A percentile compares a stretch with the other conserved stretches of the same genome.
phyloP scores from a whole-genome alignment of 2,113 vertebrate genomes.

The Mastomys coucha region DNA sequence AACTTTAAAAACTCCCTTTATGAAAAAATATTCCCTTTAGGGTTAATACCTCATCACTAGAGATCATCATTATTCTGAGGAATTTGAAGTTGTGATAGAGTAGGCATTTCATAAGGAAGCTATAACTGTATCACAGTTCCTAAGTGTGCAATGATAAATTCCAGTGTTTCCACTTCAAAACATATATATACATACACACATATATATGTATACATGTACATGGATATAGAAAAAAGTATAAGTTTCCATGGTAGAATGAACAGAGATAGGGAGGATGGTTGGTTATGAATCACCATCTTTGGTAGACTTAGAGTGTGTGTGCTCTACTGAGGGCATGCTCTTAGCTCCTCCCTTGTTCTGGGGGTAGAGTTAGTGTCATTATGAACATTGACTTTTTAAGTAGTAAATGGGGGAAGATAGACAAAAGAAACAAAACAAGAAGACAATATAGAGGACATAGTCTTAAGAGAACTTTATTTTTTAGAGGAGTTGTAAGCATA shows the following conservation, averaged over 20 bases:
- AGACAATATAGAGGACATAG: background rate
- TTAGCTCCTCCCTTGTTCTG: background rate
- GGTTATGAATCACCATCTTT: background rate
- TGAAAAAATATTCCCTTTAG: background rate
- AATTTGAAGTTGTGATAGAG: background rate
- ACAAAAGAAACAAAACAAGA: background rate
- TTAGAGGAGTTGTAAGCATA: background rate
- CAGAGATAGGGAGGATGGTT: background rate
- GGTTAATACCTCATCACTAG: background rate
- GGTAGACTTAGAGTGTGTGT: background rate
- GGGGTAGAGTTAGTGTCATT: background rate
- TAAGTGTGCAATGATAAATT: background rate
- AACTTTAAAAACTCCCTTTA: background rate
- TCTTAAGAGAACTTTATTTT: background rate
- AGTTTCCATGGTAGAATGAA: background rate
- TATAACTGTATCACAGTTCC: background rate
- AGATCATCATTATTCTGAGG: background rate
- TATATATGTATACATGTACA: too few relatives aligned
- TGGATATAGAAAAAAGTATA: background rate
- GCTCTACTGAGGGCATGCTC: too few relatives aligned
- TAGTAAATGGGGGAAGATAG: background rate
- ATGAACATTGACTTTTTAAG: background rate
- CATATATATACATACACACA: too few relatives aligned
- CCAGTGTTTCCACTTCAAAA: background rate
- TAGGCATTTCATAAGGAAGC: background rate